Conservation (phyloP, 2,888 invertebrate genomes). For the Synergus gifuensis region DNA sequence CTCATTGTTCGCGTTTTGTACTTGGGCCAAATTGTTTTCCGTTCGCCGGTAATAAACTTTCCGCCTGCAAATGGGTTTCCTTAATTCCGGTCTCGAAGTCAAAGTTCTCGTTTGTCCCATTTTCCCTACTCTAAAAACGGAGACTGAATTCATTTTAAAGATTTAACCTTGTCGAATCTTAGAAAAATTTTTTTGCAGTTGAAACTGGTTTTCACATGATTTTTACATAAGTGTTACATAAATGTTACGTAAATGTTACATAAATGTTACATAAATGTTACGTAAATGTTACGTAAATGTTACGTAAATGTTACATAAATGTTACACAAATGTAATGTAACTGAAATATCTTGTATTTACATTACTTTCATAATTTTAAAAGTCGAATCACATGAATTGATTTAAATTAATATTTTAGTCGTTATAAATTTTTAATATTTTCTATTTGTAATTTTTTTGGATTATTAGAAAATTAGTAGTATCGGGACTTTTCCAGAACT, state of each 20-base stretch:
- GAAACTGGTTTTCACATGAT: background rate
- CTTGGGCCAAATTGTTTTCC: slow-evolving; percentile 62
- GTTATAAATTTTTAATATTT: too few species aligned
- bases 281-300: too few species aligned
- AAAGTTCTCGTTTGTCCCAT: background rate
- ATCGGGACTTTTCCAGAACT: background rate
- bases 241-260: background rate
- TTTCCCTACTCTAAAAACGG: background rate
- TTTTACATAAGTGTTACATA: background rate
- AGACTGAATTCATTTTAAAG: background rate
- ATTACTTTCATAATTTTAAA: too few species aligned
- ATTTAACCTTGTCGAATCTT: background rate
- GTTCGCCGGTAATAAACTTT: slow-evolving; percentile 17
- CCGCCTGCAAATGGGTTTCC: slow-evolving; percentile 12
- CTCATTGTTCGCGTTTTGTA: slow-evolving; percentile 62
- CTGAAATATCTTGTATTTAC: too few species aligned
- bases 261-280: background rate
- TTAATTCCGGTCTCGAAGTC: background rate
- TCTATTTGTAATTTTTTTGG: too few species aligned
- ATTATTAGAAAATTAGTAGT: too few species aligned
- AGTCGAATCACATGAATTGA: too few species aligned
- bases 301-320: too few species aligned
- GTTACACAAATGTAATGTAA: too few species aligned
- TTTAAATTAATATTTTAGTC: too few species aligned
- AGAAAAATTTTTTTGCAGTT: background rate